Conservation (phyloP, 1,140 invertebrate genomes). For the Brachystomella parvula region DNA sequence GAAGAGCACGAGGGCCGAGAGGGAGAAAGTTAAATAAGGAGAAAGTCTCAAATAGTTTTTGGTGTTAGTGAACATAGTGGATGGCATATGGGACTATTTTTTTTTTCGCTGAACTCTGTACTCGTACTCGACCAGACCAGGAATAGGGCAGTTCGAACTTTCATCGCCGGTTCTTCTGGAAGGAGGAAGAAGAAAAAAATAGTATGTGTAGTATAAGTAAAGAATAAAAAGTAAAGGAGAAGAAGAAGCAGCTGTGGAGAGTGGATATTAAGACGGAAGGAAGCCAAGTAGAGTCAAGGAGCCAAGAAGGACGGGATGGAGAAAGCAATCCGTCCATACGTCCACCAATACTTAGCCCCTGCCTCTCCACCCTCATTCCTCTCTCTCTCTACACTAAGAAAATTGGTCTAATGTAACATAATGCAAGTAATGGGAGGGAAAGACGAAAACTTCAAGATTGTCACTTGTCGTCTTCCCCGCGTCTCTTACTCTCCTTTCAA, state of each 20-base stretch:
- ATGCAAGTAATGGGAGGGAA: background rate
- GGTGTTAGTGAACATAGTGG: background rate
- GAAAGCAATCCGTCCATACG: constrained; percentile 9
- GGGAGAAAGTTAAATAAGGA: constrained; percentile 12
- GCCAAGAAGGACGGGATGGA: too few species aligned
- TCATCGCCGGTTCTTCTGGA: background rate
- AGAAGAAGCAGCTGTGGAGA: background rate
- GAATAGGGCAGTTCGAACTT: too few species aligned
- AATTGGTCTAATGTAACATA: constrained; percentile 9
- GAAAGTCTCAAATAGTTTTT: background rate
- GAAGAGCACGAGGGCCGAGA: too few species aligned
- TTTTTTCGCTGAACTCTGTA: too few species aligned
- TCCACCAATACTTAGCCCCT: too few species aligned
- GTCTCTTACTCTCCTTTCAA: too few species aligned
- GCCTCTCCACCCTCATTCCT: too few species aligned
- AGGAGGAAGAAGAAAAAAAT: background rate
- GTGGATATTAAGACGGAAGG: constrained; percentile 9
- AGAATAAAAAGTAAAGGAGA: constrained; percentile 1
- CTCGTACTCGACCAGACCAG: background rate
- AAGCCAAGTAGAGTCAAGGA: background rate
- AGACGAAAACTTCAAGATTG: background rate
- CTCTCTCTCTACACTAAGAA: too few species aligned
- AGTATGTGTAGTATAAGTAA: background rate
- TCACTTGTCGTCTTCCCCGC: background rate
- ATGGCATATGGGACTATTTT: background rate